Evolutionary conservation across 2,888 invertebrate genomes (phyloP).

Genomic region (Zeuzera pyrina): DNA sequence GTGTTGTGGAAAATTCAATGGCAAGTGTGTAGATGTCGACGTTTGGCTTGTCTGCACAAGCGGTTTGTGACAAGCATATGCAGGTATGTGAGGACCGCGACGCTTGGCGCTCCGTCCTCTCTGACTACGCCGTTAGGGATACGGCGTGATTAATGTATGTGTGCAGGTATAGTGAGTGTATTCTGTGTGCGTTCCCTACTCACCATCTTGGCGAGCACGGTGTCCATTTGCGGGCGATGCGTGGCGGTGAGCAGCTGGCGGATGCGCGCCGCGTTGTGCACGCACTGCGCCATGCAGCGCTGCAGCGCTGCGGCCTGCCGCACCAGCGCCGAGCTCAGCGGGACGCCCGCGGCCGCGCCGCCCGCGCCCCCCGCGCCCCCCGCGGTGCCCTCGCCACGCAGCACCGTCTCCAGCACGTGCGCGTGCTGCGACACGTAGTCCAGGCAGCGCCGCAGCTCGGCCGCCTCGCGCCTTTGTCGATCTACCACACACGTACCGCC

Average conservation of each 20-base stretch:
- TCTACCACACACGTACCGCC: slow-evolving; percentile 25
- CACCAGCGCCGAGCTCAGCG: slow-evolving; percentile 52
- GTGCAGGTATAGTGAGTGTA: too few species aligned
- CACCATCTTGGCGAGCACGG: slow-evolving; percentile 66
- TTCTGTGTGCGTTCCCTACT: too few species aligned
- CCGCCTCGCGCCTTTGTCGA: slow-evolving; percentile 55
- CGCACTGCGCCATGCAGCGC: slow-evolving; percentile 66
- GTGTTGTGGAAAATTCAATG: too few species aligned
- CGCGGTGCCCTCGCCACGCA: slow-evolving; percentile 31
- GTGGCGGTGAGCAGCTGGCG: slow-evolving; percentile 52
- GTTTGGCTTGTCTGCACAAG: too few species aligned
- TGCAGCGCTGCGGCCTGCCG: slow-evolving; percentile 62
- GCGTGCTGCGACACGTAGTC: slow-evolving; percentile 65
- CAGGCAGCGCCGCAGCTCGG: slow-evolving; percentile 60
- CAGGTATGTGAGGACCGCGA: too few species aligned
- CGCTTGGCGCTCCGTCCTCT: too few species aligned
- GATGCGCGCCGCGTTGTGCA: slow-evolving; percentile 59
- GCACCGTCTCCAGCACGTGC: slow-evolving; percentile 56
- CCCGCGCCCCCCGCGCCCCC: slow-evolving; percentile 20
- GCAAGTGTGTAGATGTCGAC: too few species aligned
- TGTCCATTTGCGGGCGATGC: slow-evolving; percentile 65
- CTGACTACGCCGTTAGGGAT: too few species aligned
- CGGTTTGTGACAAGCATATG: too few species aligned
- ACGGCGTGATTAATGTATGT: too few species aligned
- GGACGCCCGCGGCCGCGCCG: slow-evolving; percentile 30